phyloP scores from a whole-genome alignment of 2,113 vertebrate genomes.

The Ramphastos sulfuratus region DNA sequence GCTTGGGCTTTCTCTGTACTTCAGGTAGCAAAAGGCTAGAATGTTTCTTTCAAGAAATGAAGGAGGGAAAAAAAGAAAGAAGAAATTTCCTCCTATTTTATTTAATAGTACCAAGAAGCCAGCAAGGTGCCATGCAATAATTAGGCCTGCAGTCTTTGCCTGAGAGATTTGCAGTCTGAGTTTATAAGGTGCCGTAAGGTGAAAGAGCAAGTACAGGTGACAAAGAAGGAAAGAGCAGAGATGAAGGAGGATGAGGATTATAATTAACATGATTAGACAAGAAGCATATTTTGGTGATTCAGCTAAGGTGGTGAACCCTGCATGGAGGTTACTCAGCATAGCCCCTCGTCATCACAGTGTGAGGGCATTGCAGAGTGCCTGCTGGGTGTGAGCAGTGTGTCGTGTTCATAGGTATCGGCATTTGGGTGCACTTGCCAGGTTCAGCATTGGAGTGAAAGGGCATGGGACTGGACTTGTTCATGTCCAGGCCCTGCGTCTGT shows the following conservation, averaged over 20 bases:
- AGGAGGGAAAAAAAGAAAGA: background rate
- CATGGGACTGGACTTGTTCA: background rate
- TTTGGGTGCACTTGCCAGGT: background rate
- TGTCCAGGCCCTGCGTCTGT: background rate
- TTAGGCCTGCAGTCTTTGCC: background rate
- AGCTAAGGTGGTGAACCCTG: background rate
- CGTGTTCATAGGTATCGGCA: background rate
- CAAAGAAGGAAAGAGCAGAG: background rate
- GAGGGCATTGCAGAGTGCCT: background rate
- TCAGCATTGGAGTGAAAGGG: too few relatives aligned
- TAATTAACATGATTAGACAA: slow-evolving; percentile 39
- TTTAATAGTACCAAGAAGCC: background rate
- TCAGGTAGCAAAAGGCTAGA: background rate
- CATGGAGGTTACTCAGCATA: background rate
- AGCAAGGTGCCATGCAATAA: background rate
- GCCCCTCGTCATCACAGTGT: background rate
- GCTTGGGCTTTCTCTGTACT: background rate
- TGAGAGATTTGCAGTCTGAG: background rate
- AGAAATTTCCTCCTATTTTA: background rate
- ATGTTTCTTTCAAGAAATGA: background rate
- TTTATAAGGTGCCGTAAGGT: slow-evolving; percentile 39
- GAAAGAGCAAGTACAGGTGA: slow-evolving; percentile 49
- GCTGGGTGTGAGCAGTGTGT: background rate
- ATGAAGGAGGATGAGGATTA: slow-evolving; percentile 36
- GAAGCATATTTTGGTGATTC: background rate